These are phyloP conservation scores for Drosophila mimetica DNA, from an alignment of 2,888 invertebrate genomes.

Conservation along the genomic window DNA sequence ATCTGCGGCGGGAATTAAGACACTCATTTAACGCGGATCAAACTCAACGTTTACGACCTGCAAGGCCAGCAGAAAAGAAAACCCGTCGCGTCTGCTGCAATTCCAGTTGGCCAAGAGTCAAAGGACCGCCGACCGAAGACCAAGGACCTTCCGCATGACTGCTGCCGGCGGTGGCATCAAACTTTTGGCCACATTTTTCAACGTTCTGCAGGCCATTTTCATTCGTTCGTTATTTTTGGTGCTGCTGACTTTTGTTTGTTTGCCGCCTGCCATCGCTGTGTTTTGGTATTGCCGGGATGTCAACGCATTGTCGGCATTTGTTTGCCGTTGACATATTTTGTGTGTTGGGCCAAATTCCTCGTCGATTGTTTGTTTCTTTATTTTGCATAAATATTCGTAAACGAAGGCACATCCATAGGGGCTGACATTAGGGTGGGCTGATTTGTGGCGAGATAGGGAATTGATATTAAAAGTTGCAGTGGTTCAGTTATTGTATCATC, in stretches of 20 bases:
- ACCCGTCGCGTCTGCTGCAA: conserved; percentile 51
- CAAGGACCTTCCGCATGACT: conserved; percentile 39
- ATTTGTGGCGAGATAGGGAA: not conserved
- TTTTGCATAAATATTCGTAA: conserved; percentile 40
- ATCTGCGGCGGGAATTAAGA: conserved; percentile 45
- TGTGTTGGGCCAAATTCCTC: conserved; percentile 51
- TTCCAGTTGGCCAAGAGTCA: conserved; percentile 17
- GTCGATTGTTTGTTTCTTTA: conserved; percentile 45
- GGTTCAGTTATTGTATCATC: no score
- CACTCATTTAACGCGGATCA: conserved; percentile 29
- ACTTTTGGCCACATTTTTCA: conserved; percentile 49
- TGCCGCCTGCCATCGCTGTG: conserved; percentile 25
- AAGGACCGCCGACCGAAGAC: not conserved
- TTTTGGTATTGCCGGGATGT: conserved; percentile 41
- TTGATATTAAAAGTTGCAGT: no score
- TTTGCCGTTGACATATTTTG: conserved; percentile 66
- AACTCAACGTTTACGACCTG: conserved; percentile 53
- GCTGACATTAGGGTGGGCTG: conserved; percentile 7
- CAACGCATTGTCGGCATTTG: conserved; percentile 61
- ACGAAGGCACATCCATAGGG: conserved; percentile 8
- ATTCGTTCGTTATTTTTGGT: conserved; percentile 20
- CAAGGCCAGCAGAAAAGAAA: conserved; percentile 66
- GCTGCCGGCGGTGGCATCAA: conserved; percentile 1
- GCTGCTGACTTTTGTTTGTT: conserved; percentile 19
- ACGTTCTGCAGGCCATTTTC: conserved; percentile 38